Evolutionary conservation across 2,888 invertebrate genomes (phyloP).

Genomic region (Tuberolachnus salignus): DNA sequence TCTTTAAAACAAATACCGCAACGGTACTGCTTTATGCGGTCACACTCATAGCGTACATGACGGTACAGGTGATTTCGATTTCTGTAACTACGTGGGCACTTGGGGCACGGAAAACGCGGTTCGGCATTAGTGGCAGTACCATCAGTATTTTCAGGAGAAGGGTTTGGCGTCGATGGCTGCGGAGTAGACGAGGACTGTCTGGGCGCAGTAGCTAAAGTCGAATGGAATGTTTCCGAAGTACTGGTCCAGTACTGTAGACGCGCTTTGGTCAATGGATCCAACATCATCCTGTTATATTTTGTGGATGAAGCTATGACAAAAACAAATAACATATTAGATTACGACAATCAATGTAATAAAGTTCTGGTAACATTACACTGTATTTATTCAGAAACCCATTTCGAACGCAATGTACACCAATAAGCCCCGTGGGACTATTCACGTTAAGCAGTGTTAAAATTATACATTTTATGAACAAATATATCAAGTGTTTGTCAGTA

Average conservation of each 20-base stretch:
- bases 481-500: not conserved
- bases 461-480: conserved; percentile 25
- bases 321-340: conserved; percentile 37
- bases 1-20: conserved; percentile 62
- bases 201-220: conserved; percentile 33
- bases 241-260: conserved; percentile 58
- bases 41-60: conserved; percentile 63
- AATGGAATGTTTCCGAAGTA: conserved; percentile 51
- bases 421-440: conserved; percentile 43
- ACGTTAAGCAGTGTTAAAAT: conserved; percentile 46
- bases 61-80: conserved; percentile 58
- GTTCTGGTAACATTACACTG: not conserved
- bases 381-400: conserved; percentile 32
- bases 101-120: conserved; percentile 58
- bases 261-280: conserved; percentile 56
- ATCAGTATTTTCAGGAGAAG: conserved; percentile 26
- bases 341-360: not conserved
- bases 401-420: conserved; percentile 50
- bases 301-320: conserved; percentile 45
- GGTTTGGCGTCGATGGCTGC: conserved; percentile 19
- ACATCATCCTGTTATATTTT: conserved; percentile 52
- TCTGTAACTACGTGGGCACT: conserved; percentile 59
- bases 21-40: conserved; percentile 63
- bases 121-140: conserved; percentile 34
- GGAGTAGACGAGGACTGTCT: conserved; percentile 27